These are phyloP conservation scores for Strigops habroptila DNA, from an alignment of 2,113 vertebrate genomes.

Conservation along the genomic window DNA sequence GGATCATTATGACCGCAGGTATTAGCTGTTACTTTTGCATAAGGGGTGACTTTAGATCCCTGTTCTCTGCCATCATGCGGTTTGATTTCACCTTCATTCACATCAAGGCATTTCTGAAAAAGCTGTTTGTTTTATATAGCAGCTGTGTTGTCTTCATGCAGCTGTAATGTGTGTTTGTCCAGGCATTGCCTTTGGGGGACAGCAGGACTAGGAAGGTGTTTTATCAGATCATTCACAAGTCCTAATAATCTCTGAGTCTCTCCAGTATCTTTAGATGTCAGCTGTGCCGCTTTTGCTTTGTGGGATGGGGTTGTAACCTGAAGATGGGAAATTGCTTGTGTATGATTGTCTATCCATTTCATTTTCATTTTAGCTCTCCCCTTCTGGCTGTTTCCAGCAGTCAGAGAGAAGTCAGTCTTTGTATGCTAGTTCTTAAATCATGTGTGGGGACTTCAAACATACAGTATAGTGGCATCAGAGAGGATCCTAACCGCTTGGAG, in stretches of 20 bases:
- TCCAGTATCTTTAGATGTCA: not conserved
- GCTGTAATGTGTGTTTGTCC: constrained; percentile 20
- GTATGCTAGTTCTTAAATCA: not conserved
- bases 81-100: not conserved
- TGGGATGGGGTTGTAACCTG: not conserved
- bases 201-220: constrained; percentile 18
- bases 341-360: not conserved
- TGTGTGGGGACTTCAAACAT: accelerated
- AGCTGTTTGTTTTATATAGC: not conserved
- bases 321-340: not conserved
- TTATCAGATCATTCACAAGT: constrained; percentile 25
- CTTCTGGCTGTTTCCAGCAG: not conserved
- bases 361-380: not conserved
- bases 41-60: not conserved
- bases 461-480: not conserved
- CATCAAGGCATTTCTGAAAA: not conserved
- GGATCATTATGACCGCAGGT: not conserved
- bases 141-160: constrained; percentile 6
- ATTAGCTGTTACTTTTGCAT: not conserved
- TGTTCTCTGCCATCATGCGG: accelerated
- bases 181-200: constrained; percentile 2
- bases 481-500: not conserved
- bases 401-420: not conserved
- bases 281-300: not conserved
- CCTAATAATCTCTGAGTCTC: not conserved